Conservation (phyloP, 2,113 vertebrate species). For the Cyanoderma ruficeps region DNA sequence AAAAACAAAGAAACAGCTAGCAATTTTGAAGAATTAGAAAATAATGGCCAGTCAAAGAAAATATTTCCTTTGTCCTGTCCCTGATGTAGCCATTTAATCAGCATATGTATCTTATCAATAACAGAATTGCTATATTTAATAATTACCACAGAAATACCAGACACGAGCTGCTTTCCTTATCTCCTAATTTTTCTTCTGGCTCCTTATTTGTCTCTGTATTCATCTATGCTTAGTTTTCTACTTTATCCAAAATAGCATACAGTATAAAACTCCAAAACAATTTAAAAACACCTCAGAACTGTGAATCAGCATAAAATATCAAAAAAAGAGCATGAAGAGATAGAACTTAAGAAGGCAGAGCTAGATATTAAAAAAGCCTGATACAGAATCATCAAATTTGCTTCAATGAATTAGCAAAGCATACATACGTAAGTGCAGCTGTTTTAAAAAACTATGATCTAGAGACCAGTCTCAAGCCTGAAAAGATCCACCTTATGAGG, state of each 20-base stretch:
- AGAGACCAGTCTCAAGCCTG: not conserved
- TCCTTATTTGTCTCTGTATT: not conserved
- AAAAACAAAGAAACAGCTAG: not conserved
- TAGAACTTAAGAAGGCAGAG: not conserved
- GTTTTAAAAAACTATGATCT: not conserved
- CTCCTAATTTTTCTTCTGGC: not conserved
- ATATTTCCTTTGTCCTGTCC: not conserved
- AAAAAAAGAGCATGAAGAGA: not conserved
- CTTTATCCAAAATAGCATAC: not conserved
- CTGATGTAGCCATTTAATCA: not conserved
- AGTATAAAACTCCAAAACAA: not conserved
- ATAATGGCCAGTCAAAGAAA: not conserved
- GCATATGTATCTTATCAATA: not conserved
- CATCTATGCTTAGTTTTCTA: not conserved
- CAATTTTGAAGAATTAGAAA: not conserved
- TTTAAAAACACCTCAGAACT: not conserved
- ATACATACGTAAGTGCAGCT: fast-evolving
- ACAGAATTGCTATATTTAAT: not conserved
- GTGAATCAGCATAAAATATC: not conserved
- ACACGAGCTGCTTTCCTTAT: not conserved
- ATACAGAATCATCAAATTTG: not conserved
- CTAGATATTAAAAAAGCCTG: not conserved
- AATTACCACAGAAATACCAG: not conserved
- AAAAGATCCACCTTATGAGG: not conserved
- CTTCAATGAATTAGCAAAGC: not conserved